These are phyloP conservation scores for Morpho achilles DNA, from an alignment of 2,888 invertebrate species.

Conservation along the genomic window DNA sequence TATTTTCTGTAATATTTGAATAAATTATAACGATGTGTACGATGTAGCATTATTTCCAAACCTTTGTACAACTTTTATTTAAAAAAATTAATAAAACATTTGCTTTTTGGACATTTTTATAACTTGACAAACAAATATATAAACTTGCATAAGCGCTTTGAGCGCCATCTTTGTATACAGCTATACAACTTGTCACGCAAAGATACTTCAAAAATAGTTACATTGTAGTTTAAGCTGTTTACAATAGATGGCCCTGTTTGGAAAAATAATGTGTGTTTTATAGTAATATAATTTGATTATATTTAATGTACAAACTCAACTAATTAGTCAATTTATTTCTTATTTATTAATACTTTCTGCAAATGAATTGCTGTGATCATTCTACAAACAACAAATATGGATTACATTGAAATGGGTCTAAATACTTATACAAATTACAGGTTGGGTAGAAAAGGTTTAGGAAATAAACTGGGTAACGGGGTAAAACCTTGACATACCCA, in stretches of 20 bases:
- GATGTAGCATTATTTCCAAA: too few species aligned
- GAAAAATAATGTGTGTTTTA: neutral
- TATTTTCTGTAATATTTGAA: too few species aligned
- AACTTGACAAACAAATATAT: neutral
- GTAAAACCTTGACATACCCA: slow-evolving; percentile 50
- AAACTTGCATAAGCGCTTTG: neutral
- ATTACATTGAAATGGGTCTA: neutral
- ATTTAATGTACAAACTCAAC: too few species aligned
- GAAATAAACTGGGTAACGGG: slow-evolving; percentile 1
- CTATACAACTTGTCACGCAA: neutral
- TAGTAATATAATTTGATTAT: too few species aligned
- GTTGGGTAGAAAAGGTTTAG: neutral
- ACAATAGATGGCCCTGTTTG: slow-evolving; percentile 35
- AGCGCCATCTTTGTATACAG: slow-evolving; percentile 2
- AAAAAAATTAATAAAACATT: too few species aligned
- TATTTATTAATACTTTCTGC: too few species aligned
- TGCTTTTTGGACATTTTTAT: too few species aligned
- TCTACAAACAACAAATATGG: neutral
- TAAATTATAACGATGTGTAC: too few species aligned
- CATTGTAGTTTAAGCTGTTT: slow-evolving; percentile 10
- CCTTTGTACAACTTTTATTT: too few species aligned
- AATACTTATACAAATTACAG: neutral
- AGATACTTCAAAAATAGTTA: neutral
- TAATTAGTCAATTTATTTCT: too few species aligned
- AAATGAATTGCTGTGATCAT: too few species aligned